Base-by-base conservation (phyloP, 2,888 invertebrate species). In the Trachelus troglodyta region DNA sequence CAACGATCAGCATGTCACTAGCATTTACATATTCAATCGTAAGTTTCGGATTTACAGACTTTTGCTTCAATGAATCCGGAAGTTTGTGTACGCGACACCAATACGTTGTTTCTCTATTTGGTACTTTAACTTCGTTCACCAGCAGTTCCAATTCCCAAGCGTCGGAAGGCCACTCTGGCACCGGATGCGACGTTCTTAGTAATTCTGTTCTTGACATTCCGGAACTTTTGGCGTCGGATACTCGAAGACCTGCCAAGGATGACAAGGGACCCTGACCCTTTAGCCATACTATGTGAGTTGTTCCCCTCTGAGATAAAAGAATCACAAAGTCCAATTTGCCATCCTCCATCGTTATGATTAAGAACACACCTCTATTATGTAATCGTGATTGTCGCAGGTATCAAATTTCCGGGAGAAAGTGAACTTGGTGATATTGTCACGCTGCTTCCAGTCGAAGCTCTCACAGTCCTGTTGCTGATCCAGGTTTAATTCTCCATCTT, bases 61-160 rank as follows among this genome's bases (percentile, higher is more conserved):
- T 94, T 79, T 92, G 86, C 11, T 86, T 91, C 74, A 97, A 92
- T 78, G 93, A 93, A 11, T 94, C 93, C 0, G 98, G 97, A 23
- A 99, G 91, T 87, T 95, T 95, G 76, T 96, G 94, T 9, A 98
- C 94, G 80, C 96, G 95, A 90, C 99, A 99, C 99, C 99, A 99
- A 89, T 99, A 99, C 0, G 98, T 99, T 0, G 99, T 99, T 86
- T 99, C 98, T 15, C 92, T 93, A 3, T 93, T 93, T 0, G 99
- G 99, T 4, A 99, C 95, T 80, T 94, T 92, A 1, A 97, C 94
- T 74, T 94, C 92, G 76, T 95, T 92, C 33, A 95, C 93, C 0
- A 94, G 92, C 34, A 97, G 92, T 79, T 94, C 94, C 37, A 96
- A 91, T 79, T 93, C 91, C 89, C 94, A 93, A 0, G 95, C 92